Conservation (phyloP, 2,797 vertebrate species). For the Mycteria americana region DNA sequence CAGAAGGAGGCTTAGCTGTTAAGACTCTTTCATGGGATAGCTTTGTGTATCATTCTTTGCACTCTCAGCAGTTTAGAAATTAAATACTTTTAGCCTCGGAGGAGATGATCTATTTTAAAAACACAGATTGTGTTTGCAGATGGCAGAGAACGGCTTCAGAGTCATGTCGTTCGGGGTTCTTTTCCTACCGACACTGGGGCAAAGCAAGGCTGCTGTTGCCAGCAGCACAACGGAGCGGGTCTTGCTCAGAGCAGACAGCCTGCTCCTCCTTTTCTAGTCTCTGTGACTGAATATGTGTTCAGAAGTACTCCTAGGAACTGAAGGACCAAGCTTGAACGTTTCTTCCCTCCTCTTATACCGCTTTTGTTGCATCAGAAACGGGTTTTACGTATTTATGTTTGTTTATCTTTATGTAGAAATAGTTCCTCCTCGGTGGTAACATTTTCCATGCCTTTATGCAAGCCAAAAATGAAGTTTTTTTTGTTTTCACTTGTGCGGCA, state of each 20-base stretch:
- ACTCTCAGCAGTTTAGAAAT: conserved; percentile 42
- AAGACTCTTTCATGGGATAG: conserved; percentile 28
- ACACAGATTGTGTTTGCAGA: neutral
- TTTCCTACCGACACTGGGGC: neutral
- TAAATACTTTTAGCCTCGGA: neutral
- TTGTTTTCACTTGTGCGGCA: neutral
- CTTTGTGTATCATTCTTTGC: conserved; percentile 9
- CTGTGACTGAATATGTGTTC: neutral
- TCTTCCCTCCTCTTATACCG: neutral
- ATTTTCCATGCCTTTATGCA: neutral
- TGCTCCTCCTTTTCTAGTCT: neutral
- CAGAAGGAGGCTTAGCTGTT: conserved; percentile 40
- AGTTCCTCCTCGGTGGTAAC: neutral
- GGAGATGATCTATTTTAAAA: conserved; percentile 50
- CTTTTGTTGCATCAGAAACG: neutral
- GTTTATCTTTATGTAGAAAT: neutral
- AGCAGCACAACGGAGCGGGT: neutral
- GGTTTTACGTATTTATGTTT: neutral
- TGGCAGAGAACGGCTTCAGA: neutral
- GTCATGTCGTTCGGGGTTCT: neutral
- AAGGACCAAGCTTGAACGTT: neutral
- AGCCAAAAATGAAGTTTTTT: neutral
- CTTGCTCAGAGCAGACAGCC: neutral
- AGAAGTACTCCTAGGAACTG: neutral
- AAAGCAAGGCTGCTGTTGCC: fast-evolving